These are phyloP conservation scores for Scortum barcoo DNA, from an alignment of 2,113 vertebrate genomes.

Conservation along the genomic window DNA sequence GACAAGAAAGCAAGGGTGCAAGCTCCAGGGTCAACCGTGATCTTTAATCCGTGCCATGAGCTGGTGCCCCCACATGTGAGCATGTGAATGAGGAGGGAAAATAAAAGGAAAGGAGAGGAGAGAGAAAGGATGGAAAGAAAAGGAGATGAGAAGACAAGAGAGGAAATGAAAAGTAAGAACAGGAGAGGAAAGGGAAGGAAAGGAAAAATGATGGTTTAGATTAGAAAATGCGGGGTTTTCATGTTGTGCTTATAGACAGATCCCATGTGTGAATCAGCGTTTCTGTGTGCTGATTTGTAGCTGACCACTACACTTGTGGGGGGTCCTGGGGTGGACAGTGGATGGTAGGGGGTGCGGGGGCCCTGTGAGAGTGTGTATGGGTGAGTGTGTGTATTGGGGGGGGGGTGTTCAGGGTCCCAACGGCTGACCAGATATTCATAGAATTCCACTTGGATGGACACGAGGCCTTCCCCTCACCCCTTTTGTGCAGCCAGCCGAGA, in stretches of 20 bases:
- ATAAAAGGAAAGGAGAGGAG: not conserved
- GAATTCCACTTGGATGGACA: constrained; percentile 80
- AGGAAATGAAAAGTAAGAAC: not conserved
- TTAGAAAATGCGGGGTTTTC: constrained; percentile 1
- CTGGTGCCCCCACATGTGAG: not conserved
- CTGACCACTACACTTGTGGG: constrained; percentile 37
- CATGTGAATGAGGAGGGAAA: not conserved
- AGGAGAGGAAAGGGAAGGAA: not conserved
- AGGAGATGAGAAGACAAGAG: not conserved
- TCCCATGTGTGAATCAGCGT: constrained; percentile 1
- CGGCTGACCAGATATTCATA: constrained; percentile 81
- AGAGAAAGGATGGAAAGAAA: not conserved
- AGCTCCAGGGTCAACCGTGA: constrained; percentile 44
- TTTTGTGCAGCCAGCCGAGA: constrained; percentile 71
- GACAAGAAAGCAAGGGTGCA: constrained; percentile 41
- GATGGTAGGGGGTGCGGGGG: constrained; percentile 40
- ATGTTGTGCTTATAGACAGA: not conserved
- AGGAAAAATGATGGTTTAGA: not conserved
- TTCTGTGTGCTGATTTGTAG: constrained; percentile 18
- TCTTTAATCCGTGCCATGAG: constrained; percentile 36
- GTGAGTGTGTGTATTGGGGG: not conserved
- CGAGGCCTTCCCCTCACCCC: constrained; percentile 42
- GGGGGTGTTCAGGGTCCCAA: constrained; percentile 38
- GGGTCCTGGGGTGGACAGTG: constrained; percentile 20
- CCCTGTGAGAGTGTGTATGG: constrained; percentile 15